Conservation (phyloP, 2,888 invertebrate genomes). For the Meteorus cinctellus region DNA sequence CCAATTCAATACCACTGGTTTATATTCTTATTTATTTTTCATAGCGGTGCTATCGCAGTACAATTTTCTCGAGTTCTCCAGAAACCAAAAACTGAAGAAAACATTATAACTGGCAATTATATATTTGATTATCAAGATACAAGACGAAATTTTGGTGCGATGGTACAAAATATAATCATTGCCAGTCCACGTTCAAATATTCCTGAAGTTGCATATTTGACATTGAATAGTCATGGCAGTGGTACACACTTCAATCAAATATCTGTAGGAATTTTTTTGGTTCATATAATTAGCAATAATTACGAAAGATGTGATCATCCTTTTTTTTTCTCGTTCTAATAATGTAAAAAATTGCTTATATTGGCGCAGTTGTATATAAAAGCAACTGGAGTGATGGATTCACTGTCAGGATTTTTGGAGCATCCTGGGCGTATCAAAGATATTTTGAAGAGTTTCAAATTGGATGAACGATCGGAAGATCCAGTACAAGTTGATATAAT, state of each 20-base stretch:
- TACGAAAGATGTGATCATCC: background rate
- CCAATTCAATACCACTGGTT: background rate
- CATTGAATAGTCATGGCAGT: conserved; percentile 76
- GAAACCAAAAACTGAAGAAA: conserved; percentile 75
- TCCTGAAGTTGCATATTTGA: conserved; percentile 78
- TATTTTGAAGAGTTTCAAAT: conserved; percentile 73
- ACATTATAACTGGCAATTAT: conserved; percentile 83
- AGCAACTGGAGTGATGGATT: conserved; percentile 74
- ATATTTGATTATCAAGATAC: conserved; percentile 82
- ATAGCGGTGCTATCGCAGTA: conserved; percentile 79
- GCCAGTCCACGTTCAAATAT: conserved; percentile 80
- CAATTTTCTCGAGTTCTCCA: conserved; percentile 80
- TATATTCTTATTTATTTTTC: conserved; percentile 49
- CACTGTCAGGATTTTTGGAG: conserved; percentile 73
- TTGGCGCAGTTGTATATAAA: conserved; percentile 78
- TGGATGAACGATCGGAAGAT: conserved; percentile 71
- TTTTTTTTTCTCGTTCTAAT: background rate
- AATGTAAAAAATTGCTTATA: conserved; percentile 24
- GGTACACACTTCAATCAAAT: conserved; percentile 78
- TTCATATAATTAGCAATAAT: background rate
- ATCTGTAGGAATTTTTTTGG: conserved; percentile 73
- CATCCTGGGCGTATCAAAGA: conserved; percentile 76
- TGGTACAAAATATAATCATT: conserved; percentile 78
- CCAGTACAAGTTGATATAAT: conserved; percentile 81
- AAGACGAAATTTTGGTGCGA: conserved; percentile 77